phyloP scores from a whole-genome alignment of 2,888 invertebrate species.

The Eupithecia pulchellata region DNA sequence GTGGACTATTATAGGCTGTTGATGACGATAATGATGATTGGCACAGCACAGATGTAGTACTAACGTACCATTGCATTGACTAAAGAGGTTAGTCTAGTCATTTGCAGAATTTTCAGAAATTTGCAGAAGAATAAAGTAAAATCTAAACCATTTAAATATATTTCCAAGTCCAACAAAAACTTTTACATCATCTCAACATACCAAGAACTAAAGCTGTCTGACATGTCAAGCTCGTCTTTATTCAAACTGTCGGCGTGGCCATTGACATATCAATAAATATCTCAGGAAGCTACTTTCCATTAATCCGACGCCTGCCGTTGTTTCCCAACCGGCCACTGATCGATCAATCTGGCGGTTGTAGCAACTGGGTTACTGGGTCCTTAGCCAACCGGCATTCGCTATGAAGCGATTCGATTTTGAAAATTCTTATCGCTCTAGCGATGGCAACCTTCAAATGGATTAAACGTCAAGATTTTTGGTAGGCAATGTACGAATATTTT shows the following conservation, averaged over 20 bases:
- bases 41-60: too few relatives aligned
- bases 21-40: too few relatives aligned
- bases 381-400: too few relatives aligned
- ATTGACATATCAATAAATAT: constrained; percentile 15
- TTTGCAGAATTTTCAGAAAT: too few relatives aligned
- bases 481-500: too few relatives aligned
- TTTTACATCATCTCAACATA: neutral
- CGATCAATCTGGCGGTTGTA: constrained; percentile 37
- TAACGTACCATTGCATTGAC: neutral
- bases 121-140: too few relatives aligned
- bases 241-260: neutral
- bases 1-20: too few relatives aligned
- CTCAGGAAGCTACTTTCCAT: constrained; percentile 10
- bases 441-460: too few relatives aligned
- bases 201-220: neutral
- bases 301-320: constrained; percentile 20
- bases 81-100: neutral
- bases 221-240: neutral
- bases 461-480: too few relatives aligned
- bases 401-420: too few relatives aligned
- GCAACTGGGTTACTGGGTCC: constrained; percentile 35
- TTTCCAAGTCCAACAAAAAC: neutral
- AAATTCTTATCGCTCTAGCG: too few relatives aligned
- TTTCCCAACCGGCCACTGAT: constrained; percentile 33
- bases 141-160: neutral